Conservation (phyloP, 2,113 vertebrate species). For the Nanorana parkeri region DNA sequence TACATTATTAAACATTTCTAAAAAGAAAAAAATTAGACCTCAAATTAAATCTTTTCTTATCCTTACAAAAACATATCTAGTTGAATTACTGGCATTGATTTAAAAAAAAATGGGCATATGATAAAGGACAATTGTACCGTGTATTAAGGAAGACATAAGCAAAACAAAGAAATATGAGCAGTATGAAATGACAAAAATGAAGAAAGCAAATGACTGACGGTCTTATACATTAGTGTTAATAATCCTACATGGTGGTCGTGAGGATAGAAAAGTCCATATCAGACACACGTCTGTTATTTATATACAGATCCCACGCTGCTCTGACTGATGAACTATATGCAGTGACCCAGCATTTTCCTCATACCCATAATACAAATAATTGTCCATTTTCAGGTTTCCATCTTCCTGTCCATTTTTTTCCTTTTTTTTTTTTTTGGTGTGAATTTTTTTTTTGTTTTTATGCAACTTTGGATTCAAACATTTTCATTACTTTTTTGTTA, state of each 20-base stretch:
- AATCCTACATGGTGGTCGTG: slow-evolving; percentile 12
- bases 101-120: too few species aligned
- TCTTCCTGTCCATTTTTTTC: slow-evolving; percentile 31
- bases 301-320: slow-evolving; percentile 42
- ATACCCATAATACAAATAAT: slow-evolving; percentile 50
- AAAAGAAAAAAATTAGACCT: too few species aligned
- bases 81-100: too few species aligned
- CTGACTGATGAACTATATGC: slow-evolving; percentile 28
- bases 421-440: slow-evolving; percentile 39
- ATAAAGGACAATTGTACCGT: too few species aligned
- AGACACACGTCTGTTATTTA: slow-evolving; percentile 27
- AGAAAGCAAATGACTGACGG: slow-evolving; percentile 10
- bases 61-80: too few species aligned
- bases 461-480: slow-evolving; percentile 50
- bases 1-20: too few species aligned
- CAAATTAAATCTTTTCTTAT: too few species aligned
- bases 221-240: slow-evolving; percentile 18
- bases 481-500: slow-evolving; percentile 39
- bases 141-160: not conserved
- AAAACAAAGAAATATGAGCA: not conserved
- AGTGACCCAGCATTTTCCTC: slow-evolving; percentile 48
- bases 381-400: slow-evolving; percentile 26
- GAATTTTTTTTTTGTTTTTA: slow-evolving; percentile 23
- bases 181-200: not conserved
- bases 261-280: slow-evolving; percentile 14